A percentile compares a stretch with the other conserved stretches of the same genome.
Conservation (phyloP, 2,113 vertebrate genomes). For the Scomber japonicus region DNA sequence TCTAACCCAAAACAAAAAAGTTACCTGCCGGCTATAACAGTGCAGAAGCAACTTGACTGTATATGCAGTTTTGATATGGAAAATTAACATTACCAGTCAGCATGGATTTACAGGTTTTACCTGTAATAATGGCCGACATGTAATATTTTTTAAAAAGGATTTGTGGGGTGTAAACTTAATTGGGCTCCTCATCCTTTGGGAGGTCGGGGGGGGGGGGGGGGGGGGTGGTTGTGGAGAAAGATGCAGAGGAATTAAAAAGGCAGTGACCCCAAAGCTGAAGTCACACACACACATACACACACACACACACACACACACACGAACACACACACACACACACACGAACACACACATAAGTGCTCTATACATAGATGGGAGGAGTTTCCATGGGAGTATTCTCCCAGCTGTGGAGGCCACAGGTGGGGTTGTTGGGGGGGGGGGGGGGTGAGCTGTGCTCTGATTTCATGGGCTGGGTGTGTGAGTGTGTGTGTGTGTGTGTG, state of each 20-base stretch:
- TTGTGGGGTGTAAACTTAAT: slow-evolving; percentile 12
- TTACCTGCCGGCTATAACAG: neutral
- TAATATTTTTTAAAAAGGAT: neutral
- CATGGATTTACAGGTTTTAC: neutral
- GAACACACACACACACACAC: neutral
- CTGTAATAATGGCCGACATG: too few species aligned
- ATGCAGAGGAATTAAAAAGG: slow-evolving; percentile 17
- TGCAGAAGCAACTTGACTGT: neutral
- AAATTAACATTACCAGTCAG: neutral
- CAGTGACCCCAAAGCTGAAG: slow-evolving; percentile 12
- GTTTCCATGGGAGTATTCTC: slow-evolving; percentile 40
- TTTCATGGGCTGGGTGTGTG: slow-evolving; percentile 13
- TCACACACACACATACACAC: slow-evolving; percentile 3
- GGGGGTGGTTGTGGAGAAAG: neutral
- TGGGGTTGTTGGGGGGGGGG: slow-evolving; percentile 30
- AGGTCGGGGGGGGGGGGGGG: too few species aligned
- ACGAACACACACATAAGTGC: neutral
- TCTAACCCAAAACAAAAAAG: slow-evolving; percentile 1
- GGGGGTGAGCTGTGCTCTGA: slow-evolving; percentile 11
- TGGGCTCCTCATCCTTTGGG: neutral
- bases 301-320: neutral
- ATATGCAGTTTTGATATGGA: neutral
- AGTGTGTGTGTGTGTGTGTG: neutral
- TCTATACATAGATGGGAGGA: slow-evolving; percentile 26
- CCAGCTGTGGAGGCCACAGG: slow-evolving; percentile 67